Evolutionary conservation across 2,113 vertebrate species (phyloP).

Genomic region (Ctenomys sociabilis): DNA sequence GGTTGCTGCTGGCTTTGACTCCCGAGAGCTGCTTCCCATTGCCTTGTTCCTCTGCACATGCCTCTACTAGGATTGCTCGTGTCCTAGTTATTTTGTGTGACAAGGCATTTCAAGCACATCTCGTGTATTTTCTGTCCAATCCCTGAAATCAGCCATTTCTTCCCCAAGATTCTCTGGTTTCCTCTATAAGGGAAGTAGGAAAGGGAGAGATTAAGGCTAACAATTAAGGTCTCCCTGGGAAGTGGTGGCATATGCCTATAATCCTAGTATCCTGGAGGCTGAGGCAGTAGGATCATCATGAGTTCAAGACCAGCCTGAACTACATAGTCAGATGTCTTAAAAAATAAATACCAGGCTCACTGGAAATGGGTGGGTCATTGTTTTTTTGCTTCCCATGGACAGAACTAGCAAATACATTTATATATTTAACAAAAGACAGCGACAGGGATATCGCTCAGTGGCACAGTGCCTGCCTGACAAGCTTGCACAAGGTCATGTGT

Average conservation of each 20-base stretch:
- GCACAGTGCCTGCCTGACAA: no score
- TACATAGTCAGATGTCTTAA: not conserved
- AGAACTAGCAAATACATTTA: not conserved
- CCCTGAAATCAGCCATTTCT: not conserved
- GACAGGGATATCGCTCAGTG: no score
- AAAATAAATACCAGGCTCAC: not conserved
- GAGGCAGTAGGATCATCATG: not conserved
- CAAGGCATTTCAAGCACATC: not conserved
- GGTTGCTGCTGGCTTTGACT: not conserved
- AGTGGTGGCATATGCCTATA: not conserved
- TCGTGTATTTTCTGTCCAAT: not conserved
- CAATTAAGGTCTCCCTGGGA: not conserved
- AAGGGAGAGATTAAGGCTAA: not conserved
- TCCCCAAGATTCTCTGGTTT: no score
- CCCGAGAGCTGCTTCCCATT: not conserved
- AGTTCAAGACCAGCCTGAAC: not conserved
- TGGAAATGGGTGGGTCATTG: not conserved
- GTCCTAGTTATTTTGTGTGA: not conserved
- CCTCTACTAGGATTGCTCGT: not conserved
- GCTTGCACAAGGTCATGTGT: no score
- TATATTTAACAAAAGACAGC: not conserved
- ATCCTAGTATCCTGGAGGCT: not conserved
- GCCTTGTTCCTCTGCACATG: not conserved
- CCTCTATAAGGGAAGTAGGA: not conserved
- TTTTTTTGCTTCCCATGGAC: slow-evolving; percentile 2